Base-by-base conservation (phyloP, 2,113 vertebrate species). In the Lates calcarifer region DNA sequence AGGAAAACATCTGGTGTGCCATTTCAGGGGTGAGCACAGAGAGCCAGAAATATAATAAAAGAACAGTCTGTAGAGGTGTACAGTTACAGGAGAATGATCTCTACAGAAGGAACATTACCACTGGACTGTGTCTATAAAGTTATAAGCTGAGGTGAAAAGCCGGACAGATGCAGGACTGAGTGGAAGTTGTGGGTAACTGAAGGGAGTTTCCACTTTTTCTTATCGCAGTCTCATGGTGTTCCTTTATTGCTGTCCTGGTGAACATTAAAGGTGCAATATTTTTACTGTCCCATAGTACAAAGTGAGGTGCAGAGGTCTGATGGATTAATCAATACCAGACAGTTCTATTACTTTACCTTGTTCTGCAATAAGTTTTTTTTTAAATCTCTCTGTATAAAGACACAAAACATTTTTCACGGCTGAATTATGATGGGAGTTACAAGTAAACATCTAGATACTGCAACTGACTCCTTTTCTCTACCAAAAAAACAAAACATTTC, bases 1-100 rank as follows among this genome's bases (percentile, higher is more conserved):
- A 68, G 69, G 77, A 82, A 90, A 87, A 87, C 84, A 89, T 83
- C 81, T 90, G 90, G 83, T 79, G 43, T 62, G 78, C 49, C 82
- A 68, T 85, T 84, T 86, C 58, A 61, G 61, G 13, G 55, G 28
- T 43, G 43, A 69, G 74, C 37, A 57, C 13, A 45, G 24, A 74
- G 24, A 60, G 60, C 70, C 69, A 79, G 68, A 63, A 67, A 77
- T 75, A 83, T 20, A 74, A 78, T 78, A 86, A 85, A 75, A 83
- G 31, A 67, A 43, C 28, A 60, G 74, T 77, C 39, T 67, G 83
- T 62, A 62, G 58, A 85, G 55, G 77, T 79, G 69, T 72, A 70
- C 39, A 24, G 63, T 83, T 80, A 82, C 76, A 67, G 74, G 60
- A 68, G 24, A 35, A 49, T 43, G 71, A 84, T 77, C 60, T 70